Evolutionary conservation across 2,797 vertebrate genomes (phyloP).

Genomic region (Sebastes vulpes): DNA sequence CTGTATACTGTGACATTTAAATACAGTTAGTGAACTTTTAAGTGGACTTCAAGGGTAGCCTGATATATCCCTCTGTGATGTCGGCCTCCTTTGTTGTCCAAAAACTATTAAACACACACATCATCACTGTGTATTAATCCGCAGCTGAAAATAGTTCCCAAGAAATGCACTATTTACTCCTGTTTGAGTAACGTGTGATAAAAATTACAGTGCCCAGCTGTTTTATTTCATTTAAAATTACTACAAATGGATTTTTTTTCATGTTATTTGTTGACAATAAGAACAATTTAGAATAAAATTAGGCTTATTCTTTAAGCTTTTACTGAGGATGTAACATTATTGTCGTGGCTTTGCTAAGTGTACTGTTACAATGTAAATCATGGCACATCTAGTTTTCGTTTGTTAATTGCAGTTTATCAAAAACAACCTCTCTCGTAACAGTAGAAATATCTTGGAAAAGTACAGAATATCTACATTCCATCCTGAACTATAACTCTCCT

Average conservation of each 20-base stretch:
- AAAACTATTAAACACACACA: neutral
- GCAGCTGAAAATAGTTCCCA: neutral
- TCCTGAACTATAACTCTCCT: conserved; percentile 1
- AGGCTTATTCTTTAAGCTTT: neutral
- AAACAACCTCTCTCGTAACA: neutral
- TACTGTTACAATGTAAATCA: neutral
- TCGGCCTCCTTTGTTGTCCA: neutral
- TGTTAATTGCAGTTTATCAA: neutral
- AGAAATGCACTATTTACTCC: neutral
- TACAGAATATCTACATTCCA: neutral
- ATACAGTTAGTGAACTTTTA: neutral
- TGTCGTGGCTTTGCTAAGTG: neutral
- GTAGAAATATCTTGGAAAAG: neutral
- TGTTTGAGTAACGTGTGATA: neutral
- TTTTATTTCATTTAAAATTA: neutral
- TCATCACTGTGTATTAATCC: neutral
- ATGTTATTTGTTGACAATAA: neutral
- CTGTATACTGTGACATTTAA: neutral
- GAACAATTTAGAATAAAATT: neutral
- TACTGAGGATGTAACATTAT: neutral
- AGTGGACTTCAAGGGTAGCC: neutral
- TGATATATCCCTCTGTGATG: neutral
- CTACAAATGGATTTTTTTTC: neutral
- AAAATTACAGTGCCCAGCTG: neutral
- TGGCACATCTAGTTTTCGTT: neutral